phyloP scores from a whole-genome alignment of 2,113 vertebrate species.

The Rhinoptilus africanus region DNA sequence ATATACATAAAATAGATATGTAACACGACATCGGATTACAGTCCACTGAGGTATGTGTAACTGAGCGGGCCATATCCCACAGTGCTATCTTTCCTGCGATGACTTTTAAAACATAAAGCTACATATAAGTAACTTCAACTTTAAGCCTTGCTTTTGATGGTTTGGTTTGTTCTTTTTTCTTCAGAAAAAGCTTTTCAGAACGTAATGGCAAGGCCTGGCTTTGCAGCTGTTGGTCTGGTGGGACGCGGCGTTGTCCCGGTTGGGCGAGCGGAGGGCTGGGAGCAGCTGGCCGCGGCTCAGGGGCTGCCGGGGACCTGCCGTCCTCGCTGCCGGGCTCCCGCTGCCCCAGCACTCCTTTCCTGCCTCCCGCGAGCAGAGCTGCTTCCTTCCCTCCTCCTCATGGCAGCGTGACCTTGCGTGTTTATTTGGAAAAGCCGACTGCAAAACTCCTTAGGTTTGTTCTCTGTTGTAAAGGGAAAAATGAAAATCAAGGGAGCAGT shows the following conservation, averaged over 20 bases:
- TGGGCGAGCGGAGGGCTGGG: accelerated
- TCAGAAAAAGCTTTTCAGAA: neutral
- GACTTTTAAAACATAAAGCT: neutral
- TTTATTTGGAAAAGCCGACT: slow-evolving; percentile 29
- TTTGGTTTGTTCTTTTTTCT: neutral
- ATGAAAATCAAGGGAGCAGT: neutral
- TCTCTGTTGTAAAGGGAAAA: neutral
- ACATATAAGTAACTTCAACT: neutral
- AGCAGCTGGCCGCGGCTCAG: neutral
- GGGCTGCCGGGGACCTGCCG: neutral
- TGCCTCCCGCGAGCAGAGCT: neutral
- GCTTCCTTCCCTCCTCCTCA: neutral
- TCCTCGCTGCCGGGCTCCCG: neutral
- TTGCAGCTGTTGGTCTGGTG: neutral
- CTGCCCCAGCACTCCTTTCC: neutral
- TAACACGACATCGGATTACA: neutral
- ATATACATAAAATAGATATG: neutral
- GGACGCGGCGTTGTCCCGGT: accelerated
- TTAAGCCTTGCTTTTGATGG: neutral
- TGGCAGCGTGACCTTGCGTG: neutral
- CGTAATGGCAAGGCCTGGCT: neutral
- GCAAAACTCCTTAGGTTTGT: neutral
- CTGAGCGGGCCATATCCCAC: neutral
- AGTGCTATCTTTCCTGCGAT: neutral
- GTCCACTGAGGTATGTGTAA: neutral